phyloP scores from a whole-genome alignment of 2,888 invertebrate species.

The Apodemia hepburni region DNA sequence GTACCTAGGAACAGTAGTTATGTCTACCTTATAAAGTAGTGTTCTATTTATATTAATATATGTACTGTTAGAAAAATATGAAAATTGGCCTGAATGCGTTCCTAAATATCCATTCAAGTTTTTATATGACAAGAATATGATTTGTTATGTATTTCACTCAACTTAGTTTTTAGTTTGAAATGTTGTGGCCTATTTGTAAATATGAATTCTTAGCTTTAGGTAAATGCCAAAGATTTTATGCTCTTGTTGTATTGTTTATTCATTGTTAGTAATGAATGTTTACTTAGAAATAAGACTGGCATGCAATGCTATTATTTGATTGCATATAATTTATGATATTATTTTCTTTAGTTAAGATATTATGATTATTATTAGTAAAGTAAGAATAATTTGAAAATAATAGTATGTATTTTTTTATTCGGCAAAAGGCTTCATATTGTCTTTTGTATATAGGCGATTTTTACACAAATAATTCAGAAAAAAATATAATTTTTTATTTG shows the following conservation, averaged over 20 bases:
- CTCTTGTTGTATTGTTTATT: slow-evolving; percentile 9
- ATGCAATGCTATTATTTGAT: slow-evolving; percentile 11
- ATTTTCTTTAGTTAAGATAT: neutral
- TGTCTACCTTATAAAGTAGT: neutral
- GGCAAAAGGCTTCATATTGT: neutral
- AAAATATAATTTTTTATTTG: neutral
- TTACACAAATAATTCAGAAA: neutral
- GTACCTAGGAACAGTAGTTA: neutral
- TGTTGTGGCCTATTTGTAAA: neutral
- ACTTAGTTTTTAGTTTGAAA: neutral
- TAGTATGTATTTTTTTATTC: neutral
- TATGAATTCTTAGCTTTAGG: neutral
- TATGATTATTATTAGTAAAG: neutral
- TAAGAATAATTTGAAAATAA: neutral
- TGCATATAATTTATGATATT: slow-evolving; percentile 2
- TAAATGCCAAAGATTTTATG: slow-evolving; percentile 14
- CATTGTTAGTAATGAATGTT: neutral
- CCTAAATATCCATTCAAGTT: neutral
- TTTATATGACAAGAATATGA: neutral
- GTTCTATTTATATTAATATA: neutral
- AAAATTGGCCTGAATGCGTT: slow-evolving; percentile 5
- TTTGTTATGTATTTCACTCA: neutral
- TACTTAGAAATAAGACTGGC: slow-evolving; percentile 11
- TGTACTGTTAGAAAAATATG: neutral
- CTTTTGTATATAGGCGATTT: neutral